phyloP scores from a whole-genome alignment of 2,113 vertebrate species.

The Hylia prasina region DNA sequence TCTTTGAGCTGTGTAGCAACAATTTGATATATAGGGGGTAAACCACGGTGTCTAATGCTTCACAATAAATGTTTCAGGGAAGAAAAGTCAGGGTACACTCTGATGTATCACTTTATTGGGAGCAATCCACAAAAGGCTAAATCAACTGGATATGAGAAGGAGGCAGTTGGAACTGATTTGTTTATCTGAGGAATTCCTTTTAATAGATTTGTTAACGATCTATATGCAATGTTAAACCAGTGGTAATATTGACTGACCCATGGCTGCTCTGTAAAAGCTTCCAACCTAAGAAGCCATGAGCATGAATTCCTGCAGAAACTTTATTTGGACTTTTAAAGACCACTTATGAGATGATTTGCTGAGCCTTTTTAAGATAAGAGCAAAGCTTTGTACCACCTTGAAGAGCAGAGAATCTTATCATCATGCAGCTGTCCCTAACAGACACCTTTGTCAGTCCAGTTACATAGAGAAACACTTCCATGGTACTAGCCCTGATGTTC shows the following conservation, averaged over 20 bases:
- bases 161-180: constrained; percentile 21
- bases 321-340: not conserved
- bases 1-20: not conserved
- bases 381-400: not conserved
- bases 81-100: constrained; percentile 40
- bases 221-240: not conserved
- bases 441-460: not conserved
- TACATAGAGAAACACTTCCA: not conserved
- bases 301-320: not conserved
- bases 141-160: constrained; percentile 17
- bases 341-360: not conserved
- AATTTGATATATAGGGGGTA: not conserved
- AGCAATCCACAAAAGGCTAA: constrained; percentile 32
- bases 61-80: constrained; percentile 49
- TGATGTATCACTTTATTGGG: constrained; percentile 1
- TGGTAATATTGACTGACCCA: not conserved
- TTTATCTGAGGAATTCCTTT: constrained; percentile 1
- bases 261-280: not conserved
- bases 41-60: constrained; percentile 28
- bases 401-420: not conserved
- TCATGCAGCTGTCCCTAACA: not conserved
- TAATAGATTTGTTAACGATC: not conserved
- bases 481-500: not conserved
- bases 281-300: not conserved
- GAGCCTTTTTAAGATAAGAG: not conserved